Conservation (phyloP, 1,140 invertebrate species). For the Phymastichus coffea region DNA sequence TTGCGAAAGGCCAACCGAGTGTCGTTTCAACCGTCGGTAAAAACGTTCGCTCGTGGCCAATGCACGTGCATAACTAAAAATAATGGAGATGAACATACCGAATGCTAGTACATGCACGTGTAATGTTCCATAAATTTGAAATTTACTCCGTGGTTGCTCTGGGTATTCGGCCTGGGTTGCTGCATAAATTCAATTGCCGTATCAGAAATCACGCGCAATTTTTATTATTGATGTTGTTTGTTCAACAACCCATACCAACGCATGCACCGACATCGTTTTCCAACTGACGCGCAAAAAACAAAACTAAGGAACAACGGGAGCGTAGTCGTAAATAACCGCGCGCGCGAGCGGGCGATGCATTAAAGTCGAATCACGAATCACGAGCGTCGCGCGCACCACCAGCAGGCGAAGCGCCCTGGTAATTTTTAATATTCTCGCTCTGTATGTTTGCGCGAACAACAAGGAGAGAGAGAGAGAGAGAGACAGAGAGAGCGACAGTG, state of each 20-base stretch:
- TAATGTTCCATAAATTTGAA: slow-evolving; percentile 26
- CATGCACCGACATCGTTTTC: slow-evolving; percentile 11
- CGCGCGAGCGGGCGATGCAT: slow-evolving; percentile 2
- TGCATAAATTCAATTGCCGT: slow-evolving; percentile 26
- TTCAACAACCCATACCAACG: slow-evolving; percentile 21
- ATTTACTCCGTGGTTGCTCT: slow-evolving; percentile 20
- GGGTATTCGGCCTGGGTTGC: slow-evolving; percentile 21
- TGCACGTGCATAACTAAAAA: too few species aligned
- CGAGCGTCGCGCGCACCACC: not conserved
- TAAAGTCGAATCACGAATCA: slow-evolving; percentile 11
- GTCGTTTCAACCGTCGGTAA: too few species aligned
- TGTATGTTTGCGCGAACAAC: not conserved
- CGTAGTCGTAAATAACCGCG: slow-evolving; percentile 4
- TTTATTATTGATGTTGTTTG: too few species aligned
- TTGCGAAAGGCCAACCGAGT: too few species aligned
- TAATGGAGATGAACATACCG: too few species aligned
- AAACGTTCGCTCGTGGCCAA: too few species aligned
- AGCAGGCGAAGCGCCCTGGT: not conserved
- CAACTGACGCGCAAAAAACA: not conserved
- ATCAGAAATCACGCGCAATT: slow-evolving; percentile 18
- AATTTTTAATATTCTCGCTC: slow-evolving; percentile 13
- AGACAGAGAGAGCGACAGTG: not conserved
- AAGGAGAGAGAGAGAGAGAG: not conserved
- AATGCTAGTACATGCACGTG: too few species aligned
- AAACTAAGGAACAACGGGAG: slow-evolving; percentile 1